Conservation (phyloP, 2,888 invertebrate genomes). For the Zygogramma bicolorata region DNA sequence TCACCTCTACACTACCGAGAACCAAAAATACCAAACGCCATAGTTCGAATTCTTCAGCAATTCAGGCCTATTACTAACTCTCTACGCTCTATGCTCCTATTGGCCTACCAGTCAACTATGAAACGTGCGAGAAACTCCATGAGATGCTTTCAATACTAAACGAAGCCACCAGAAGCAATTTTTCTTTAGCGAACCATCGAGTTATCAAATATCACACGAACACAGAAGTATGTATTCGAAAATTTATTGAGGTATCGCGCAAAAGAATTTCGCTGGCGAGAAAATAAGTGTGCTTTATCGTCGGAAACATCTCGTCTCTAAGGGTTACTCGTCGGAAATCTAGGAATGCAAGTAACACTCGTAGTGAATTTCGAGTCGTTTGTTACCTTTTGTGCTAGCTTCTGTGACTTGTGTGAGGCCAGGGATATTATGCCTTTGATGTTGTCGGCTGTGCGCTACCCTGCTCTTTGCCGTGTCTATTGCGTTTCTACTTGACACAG, state of each 20-base stretch:
- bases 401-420: slow-evolving; percentile 16
- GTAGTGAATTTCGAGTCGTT: slow-evolving; percentile 12
- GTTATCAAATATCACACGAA: neutral
- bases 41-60: no score
- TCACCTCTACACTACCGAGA: no score
- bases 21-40: no score
- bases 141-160: no score
- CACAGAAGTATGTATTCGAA: neutral
- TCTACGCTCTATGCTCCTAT: no score
- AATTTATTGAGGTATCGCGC: neutral
- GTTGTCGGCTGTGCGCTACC: neutral
- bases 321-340: slow-evolving; percentile 5
- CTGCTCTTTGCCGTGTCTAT: neutral
- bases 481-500: neutral
- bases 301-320: neutral
- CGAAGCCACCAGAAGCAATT: neutral
- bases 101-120: no score
- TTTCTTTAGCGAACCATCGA: neutral
- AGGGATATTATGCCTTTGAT: slow-evolving; percentile 15
- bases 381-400: slow-evolving; percentile 17
- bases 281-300: neutral
- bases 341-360: slow-evolving; percentile 13
- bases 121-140: no score
- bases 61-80: no score
- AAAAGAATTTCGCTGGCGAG: neutral